phyloP scores from a whole-genome alignment of 2,888 invertebrate genomes.

The Ophion ellenae region DNA sequence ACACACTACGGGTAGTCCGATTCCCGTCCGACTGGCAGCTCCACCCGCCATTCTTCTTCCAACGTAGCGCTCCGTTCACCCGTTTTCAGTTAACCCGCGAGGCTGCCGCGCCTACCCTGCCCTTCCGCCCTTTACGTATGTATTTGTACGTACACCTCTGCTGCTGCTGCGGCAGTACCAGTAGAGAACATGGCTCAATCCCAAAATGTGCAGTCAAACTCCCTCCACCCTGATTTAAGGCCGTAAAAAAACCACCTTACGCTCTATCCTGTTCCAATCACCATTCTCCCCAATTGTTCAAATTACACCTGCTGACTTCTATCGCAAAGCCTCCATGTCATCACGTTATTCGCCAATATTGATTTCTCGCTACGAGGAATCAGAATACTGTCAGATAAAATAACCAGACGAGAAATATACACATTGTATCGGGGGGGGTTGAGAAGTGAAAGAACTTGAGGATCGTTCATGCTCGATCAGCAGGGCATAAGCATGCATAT shows the following conservation, averaged over 20 bases:
- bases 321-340: background rate
- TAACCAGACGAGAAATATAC: background rate
- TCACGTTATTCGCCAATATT: background rate
- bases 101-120: conserved; percentile 46
- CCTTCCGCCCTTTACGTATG: conserved; percentile 41
- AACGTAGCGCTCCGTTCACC: conserved; percentile 65
- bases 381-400: background rate
- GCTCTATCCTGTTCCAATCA: conserved; percentile 24
- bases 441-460: background rate
- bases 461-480: background rate
- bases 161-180: conserved; percentile 31
- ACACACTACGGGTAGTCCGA: conserved; percentile 75
- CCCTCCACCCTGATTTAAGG: conserved; percentile 34
- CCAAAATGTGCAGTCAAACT: conserved; percentile 36
- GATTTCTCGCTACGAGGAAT: background rate
- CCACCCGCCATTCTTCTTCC: conserved; percentile 72
- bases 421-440: background rate
- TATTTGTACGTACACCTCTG: conserved; percentile 4
- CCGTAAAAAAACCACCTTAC: conserved; percentile 23
- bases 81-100: conserved; percentile 68
- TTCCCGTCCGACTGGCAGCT: conserved; percentile 74
- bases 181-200: conserved; percentile 42
- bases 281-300: background rate
- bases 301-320: background rate
- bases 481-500: conserved; percentile 41